Evolutionary conservation across 2,797 vertebrate genomes (phyloP).

Genomic region (Argyrosomus regius): DNA sequence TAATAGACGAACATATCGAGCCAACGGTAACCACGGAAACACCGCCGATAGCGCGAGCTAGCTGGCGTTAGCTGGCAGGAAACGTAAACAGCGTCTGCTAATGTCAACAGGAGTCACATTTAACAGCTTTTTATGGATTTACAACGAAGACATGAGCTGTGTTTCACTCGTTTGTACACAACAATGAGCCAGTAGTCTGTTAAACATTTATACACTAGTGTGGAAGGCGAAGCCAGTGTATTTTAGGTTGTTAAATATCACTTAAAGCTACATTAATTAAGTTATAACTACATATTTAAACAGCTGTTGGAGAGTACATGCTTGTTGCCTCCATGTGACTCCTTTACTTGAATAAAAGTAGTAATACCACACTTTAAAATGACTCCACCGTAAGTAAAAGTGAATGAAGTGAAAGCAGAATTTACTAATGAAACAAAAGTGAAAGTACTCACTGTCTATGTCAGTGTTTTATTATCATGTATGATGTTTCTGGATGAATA

Average conservation of each 20-base stretch:
- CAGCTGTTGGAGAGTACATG: too few species aligned
- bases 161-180: rapidly evolving
- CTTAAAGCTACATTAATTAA: neutral
- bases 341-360: too few species aligned
- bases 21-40: neutral
- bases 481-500: too few species aligned
- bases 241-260: neutral
- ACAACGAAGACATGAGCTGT: too few species aligned
- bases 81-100: neutral
- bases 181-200: neutral
- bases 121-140: neutral
- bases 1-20: rapidly evolving
- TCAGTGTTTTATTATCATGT: too few species aligned
- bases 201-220: neutral
- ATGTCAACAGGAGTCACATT: neutral
- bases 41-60: neutral
- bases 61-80: constrained; percentile 15
- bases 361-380: too few species aligned
- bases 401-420: too few species aligned
- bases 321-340: too few species aligned
- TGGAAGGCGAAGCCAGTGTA: neutral
- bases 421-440: too few species aligned
- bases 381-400: too few species aligned
- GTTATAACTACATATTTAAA: neutral
- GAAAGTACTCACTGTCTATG: too few species aligned